These are phyloP conservation scores for Falco punctatus DNA, from an alignment of 2,113 vertebrate species.

Conservation along the genomic window DNA sequence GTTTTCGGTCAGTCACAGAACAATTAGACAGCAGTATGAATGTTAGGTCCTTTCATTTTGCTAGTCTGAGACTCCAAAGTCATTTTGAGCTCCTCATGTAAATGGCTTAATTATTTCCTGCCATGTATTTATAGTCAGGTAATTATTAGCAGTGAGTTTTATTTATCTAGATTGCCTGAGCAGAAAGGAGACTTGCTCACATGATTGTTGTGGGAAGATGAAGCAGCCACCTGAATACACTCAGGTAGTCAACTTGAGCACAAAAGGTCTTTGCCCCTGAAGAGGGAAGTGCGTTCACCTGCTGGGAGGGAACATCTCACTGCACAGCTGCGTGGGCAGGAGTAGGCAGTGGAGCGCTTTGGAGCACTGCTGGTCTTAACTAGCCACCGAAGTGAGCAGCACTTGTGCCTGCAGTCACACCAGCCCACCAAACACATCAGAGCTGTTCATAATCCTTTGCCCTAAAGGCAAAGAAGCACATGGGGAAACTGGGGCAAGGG, in stretches of 20 bases:
- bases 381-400: neutral
- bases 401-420: neutral
- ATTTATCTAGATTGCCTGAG: neutral
- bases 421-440: neutral
- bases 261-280: neutral
- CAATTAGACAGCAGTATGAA: neutral
- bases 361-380: neutral
- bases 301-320: neutral
- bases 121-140: neutral
- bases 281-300: neutral
- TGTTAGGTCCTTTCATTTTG: neutral
- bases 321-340: neutral
- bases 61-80: neutral
- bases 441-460: neutral
- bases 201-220: neutral
- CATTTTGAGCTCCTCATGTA: neutral
- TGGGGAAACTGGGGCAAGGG: neutral
- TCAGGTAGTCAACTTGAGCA: neutral
- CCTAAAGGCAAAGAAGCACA: neutral
- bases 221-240: neutral
- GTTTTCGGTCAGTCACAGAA: neutral
- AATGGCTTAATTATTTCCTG: neutral
- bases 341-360: neutral
- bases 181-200: neutral
- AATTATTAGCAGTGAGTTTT: slow-evolving; percentile 7